Conservation (phyloP, 2,797 vertebrate genomes). For the Anabacerthia variegaticeps region DNA sequence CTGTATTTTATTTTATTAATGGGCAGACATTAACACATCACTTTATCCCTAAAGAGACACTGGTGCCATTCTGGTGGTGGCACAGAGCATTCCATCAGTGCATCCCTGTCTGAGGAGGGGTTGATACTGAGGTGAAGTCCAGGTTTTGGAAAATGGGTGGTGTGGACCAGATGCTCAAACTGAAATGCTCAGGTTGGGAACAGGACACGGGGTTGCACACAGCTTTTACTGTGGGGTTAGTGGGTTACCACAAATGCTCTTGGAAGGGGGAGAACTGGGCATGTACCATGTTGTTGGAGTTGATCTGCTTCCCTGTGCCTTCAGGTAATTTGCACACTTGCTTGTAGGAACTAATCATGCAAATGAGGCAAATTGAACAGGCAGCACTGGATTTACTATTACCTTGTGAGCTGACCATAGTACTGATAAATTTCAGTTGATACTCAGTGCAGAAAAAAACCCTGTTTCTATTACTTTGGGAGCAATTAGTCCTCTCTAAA, state of each 20-base stretch:
- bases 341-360: not conserved
- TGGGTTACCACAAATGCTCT: not conserved
- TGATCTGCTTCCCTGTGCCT: not conserved
- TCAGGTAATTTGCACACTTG: not conserved
- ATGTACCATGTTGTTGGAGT: not conserved
- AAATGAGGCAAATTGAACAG: not conserved
- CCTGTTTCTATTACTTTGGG: not conserved
- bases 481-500: constrained; percentile 25
- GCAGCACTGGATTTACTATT: not conserved
- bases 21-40: not conserved
- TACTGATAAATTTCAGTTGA: not conserved
- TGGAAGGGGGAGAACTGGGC: not conserved
- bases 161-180: not conserved
- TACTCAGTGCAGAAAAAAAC: not conserved
- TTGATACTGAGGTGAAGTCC: not conserved
- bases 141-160: not conserved
- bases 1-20: not conserved
- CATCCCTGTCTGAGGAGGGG: not conserved
- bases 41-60: not conserved
- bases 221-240: not conserved
- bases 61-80: not conserved
- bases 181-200: rapidly evolving
- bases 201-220: rapidly evolving
- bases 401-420: not conserved
- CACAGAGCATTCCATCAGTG: not conserved